A percentile compares a stretch with the other conserved stretches of the same genome.
These are phyloP conservation scores for Columba livia DNA, from an alignment of 2,113 vertebrate genomes.

Conservation along the genomic window DNA sequence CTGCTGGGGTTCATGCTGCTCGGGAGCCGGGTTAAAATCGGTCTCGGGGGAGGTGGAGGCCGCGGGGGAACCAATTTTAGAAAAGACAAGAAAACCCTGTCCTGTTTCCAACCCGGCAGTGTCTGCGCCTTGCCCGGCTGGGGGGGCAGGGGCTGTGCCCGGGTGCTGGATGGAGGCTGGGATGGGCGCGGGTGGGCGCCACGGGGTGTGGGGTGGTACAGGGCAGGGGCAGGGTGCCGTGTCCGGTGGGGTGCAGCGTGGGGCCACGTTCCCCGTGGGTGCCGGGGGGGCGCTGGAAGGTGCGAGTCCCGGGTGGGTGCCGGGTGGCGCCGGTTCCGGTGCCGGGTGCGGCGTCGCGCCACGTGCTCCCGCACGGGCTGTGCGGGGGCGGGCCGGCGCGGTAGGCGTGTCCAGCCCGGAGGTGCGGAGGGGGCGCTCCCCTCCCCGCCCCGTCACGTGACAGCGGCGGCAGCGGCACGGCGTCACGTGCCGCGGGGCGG, in stretches of 20 bases:
- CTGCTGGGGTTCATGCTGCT: background rate
- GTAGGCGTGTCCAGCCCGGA: too few relatives aligned
- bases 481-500: background rate
- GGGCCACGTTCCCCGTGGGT: too few relatives aligned
- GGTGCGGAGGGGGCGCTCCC: background rate
- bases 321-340: too few relatives aligned
- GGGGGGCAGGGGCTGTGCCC: background rate
- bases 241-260: too few relatives aligned
- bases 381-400: too few relatives aligned
- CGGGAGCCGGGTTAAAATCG: rapidly evolving
- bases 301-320: too few relatives aligned
- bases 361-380: background rate
- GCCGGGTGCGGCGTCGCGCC: background rate
- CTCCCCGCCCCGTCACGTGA: slow-evolving; percentile 35
- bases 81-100: background rate
- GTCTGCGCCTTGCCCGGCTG: too few relatives aligned
- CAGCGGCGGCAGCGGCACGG: background rate
- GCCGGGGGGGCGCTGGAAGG: too few relatives aligned
- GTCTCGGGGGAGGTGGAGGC: background rate
- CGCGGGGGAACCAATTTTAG: background rate
- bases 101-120: background rate
- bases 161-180: background rate
- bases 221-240: too few relatives aligned
- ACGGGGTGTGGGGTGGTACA: background rate
- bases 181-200: too few relatives aligned